Evolutionary conservation across 2,113 vertebrate genomes (phyloP), one percentile per base, ranked within the genome.

Genomic region (Otis tarda): DNA sequence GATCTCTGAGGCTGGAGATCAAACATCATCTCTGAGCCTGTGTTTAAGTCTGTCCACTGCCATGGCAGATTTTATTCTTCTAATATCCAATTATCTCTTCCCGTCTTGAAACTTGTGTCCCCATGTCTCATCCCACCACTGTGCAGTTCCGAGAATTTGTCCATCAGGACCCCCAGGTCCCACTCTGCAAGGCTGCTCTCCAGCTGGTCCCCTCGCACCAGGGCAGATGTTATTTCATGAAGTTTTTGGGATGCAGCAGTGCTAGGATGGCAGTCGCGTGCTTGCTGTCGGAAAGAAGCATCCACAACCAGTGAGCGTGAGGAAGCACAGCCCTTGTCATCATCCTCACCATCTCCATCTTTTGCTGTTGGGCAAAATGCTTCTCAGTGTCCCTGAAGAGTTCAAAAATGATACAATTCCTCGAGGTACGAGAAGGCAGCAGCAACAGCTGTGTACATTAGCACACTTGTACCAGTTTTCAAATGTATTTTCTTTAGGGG

Each of bases 61-160:
- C 49, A 27, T 1, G 1, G 9, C 0, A 13, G 33, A 23, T 43
- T 78, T 75, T 12, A 25, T 65, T 39, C 60, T 63, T 13, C 30
- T 28, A 7, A 9, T 10, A 45, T 4, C 49, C 39, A 59, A 61
- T 47, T 24, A 56, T 25, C 33, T 11, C 21, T 43, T 49, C 12
- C 12, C 28, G 25, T 65, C 23, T 21, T 23, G 16, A 22, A 57
- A 57, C 7, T 10, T 7, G 1, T 14, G 16, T 8, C 15, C 14
- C 18, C 52, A 10, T 2, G 0, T 14, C 77, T 64, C 55, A 77
- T 3, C 31, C 60, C 14, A 18, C 2, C 68, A 4, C 24, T 12
- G 3, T 2, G 12, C 18, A 63, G 6, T 55, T 56, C 55, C 1
- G 1, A 24, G 0, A 7, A 25, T 2, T 27, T 31, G 14, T 18